These are phyloP conservation scores for Lochmaea crataegi DNA, from an alignment of 2,888 invertebrate genomes.

Conservation along the genomic window DNA sequence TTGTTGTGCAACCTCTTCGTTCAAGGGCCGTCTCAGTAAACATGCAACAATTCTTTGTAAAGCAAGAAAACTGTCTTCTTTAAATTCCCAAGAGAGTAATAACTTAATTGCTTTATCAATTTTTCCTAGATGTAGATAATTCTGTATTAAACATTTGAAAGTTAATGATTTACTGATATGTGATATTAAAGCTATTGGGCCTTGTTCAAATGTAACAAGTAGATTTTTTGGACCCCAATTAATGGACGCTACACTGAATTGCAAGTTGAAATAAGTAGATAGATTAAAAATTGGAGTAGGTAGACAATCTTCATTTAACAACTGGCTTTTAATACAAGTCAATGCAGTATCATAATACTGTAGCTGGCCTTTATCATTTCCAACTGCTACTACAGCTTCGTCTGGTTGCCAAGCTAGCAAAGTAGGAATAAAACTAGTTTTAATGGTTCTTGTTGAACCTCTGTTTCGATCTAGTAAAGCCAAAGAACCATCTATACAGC, in stretches of 20 bases:
- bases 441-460: conserved; percentile 80
- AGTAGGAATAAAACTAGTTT: conserved; percentile 84
- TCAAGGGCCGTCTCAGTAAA: conserved; percentile 71
- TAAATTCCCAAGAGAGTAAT: conserved; percentile 76
- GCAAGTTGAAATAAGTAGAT: conserved; percentile 69
- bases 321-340: conserved; percentile 74
- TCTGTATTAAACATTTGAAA: conserved; percentile 59
- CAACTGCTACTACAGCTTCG: conserved; percentile 75
- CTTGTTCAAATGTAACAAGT: conserved; percentile 72
- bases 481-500: conserved; percentile 87
- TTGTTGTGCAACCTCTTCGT: conserved; percentile 72
- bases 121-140: conserved; percentile 74
- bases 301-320: conserved; percentile 74
- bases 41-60: conserved; percentile 79
- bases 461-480: conserved; percentile 81
- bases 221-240: conserved; percentile 63
- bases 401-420: conserved; percentile 79
- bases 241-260: conserved; percentile 58
- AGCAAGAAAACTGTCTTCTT: conserved; percentile 79
- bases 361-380: conserved; percentile 78
- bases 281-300: conserved; percentile 74
- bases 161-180: conserved; percentile 57
- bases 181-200: conserved; percentile 67
- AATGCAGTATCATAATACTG: conserved; percentile 82
- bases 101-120: conserved; percentile 78